These are phyloP conservation scores for Acanthopagrus latus DNA, from an alignment of 2,797 vertebrate species.

Conservation along the genomic window DNA sequence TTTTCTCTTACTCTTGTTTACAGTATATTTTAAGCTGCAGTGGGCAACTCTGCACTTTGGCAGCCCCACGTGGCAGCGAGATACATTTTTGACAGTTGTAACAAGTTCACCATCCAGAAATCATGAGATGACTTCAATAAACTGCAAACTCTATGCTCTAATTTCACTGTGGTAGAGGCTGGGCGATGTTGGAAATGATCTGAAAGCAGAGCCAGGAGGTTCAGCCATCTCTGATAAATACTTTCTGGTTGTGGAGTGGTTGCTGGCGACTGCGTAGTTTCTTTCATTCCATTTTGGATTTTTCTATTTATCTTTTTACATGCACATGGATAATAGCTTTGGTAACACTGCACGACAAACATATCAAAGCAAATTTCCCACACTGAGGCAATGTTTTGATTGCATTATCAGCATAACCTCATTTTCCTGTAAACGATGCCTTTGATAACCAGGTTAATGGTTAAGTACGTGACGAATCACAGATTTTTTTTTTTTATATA, in stretches of 20 bases:
- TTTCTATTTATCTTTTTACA: constrained; percentile 33
- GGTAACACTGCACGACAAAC: constrained; percentile 3
- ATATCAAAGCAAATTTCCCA: constrained; percentile 30
- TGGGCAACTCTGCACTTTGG: constrained; percentile 39
- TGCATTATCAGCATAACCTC: background rate
- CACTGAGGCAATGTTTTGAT: constrained; percentile 21
- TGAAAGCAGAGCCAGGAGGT: constrained; percentile 16
- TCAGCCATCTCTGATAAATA: constrained; percentile 43
- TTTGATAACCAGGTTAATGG: constrained; percentile 24
- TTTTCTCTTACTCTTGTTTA: constrained; percentile 48
- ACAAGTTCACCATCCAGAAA: constrained; percentile 34
- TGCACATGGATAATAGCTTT: constrained; percentile 19
- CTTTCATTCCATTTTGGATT: constrained; percentile 43
- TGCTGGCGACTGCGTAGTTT: constrained; percentile 24
- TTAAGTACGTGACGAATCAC: no score
- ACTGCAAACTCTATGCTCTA: constrained; percentile 9
- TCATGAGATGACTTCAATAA: constrained; percentile 20
- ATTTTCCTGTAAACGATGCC: constrained; percentile 13
- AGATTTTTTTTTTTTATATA: background rate
- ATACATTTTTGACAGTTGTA: constrained; percentile 32
- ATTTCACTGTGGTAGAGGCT: constrained; percentile 13
- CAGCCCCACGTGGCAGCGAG: constrained; percentile 20
- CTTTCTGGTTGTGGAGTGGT: constrained; percentile 26
- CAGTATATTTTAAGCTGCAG: constrained; percentile 33
- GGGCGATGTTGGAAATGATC: constrained; percentile 22